Base-by-base conservation (phyloP, 2,113 vertebrate species). In the Nothocercus julius region DNA sequence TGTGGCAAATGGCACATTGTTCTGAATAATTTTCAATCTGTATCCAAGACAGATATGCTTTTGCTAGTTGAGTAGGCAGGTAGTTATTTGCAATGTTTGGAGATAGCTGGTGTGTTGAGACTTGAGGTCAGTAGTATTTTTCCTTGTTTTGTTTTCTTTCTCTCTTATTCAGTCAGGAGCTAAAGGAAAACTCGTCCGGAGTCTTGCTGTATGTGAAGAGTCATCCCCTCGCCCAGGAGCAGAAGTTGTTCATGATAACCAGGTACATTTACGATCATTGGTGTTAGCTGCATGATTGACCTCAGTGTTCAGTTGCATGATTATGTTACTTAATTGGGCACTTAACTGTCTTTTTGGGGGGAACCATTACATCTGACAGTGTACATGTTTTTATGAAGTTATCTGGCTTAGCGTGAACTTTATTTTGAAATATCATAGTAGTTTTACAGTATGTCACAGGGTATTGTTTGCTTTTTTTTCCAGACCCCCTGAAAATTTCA, bases 201-300 rank as follows among this genome's bases (percentile, higher is more conserved):
- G 98, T 40, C 97, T 98, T 80, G 99, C 99, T 74, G 98, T 99
- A 58, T 99, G 99, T 75, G 99, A 99, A 88, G 99, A 99, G 47
- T 97, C 98, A 28, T 96, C 96, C 20, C 96, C 97, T 86, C 97
- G 97, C 76, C 89, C 96, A 0, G 97, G 95, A 94, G 96, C 97
- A 1, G 98, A 99, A 89, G 95, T 78, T 89, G 96, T 98, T 85
- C 98, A 98, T 87, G 98, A 98, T 68, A 97, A 95, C 92, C 98
- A 98, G 98, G 99, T 99, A 98, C 34, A 28, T 36, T 70, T 96
- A 92, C 86, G 67, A 18, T 87, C 77, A 5, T 85, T 89, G 82
- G 62, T 58, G 12, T 85, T 82, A 82, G n/a, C 32, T 97, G 98
- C 98, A 98, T 97, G 98, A 53, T 67, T 34, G 86, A 75, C 49